Percentiles rank a stretch among this genome's conserved stretches.
Conservation (phyloP, 2,113 vertebrate species). For the Diadophis punctatus region DNA sequence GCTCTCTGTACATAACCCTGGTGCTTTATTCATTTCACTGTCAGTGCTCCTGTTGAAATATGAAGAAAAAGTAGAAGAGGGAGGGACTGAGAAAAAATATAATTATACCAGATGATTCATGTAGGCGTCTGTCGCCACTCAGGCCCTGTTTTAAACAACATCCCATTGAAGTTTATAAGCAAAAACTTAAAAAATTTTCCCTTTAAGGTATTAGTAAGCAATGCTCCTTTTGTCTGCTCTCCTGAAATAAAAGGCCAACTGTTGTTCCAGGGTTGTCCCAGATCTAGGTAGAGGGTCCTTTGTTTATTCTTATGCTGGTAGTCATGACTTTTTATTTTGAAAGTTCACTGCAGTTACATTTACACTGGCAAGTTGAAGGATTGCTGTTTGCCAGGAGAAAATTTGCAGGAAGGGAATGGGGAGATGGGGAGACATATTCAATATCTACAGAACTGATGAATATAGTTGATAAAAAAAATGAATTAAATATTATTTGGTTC, state of each 20-base stretch:
- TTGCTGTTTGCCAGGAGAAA: constrained; percentile 49
- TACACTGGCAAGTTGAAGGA: constrained; percentile 51
- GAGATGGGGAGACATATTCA: constrained; percentile 8
- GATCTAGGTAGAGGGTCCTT: constrained; percentile 48
- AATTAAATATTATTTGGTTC: constrained; percentile 29
- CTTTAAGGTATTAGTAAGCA: constrained; percentile 52
- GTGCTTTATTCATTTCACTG: constrained; percentile 4
- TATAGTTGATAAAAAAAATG: constrained; percentile 38
- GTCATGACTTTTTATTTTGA: constrained; percentile 49
- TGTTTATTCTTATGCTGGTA: constrained; percentile 52
- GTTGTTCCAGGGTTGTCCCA: constrained; percentile 45
- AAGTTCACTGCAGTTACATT: constrained; percentile 44
- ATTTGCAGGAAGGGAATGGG: not conserved
- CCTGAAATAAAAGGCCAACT: constrained; percentile 48
- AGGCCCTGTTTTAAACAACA: constrained; percentile 57
- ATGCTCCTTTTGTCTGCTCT: constrained; percentile 52
- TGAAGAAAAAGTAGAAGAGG: constrained; percentile 2
- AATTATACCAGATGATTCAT: constrained; percentile 59
- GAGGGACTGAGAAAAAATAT: constrained; percentile 10
- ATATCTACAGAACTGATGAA: constrained; percentile 27
- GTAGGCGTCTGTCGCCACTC: constrained; percentile 48
- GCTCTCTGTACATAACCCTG: constrained; percentile 12
- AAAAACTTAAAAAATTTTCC: constrained; percentile 23
- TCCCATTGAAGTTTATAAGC: constrained; percentile 51
- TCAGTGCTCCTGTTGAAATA: constrained; percentile 33